Base-by-base conservation (phyloP, 1,140 invertebrate genomes). In the Bombus difficillimus region DNA sequence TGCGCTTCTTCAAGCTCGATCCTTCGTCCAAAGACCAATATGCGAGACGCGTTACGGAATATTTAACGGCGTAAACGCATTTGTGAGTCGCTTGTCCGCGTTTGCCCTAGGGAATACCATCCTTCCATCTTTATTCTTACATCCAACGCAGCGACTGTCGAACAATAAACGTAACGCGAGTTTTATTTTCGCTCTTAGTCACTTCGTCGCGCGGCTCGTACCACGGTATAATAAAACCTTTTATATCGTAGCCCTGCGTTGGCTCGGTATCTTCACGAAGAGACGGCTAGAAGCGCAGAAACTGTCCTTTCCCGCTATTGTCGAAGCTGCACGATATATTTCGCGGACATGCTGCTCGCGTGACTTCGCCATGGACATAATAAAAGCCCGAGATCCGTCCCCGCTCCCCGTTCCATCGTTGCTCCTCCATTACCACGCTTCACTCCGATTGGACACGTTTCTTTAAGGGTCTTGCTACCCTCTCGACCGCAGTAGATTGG, bases 221-320 rank as follows among this genome's bases (percentile, higher is more conserved):
- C 85, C 13, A 43, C 59, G 39, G 68, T 73, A 86, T 81, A 90
- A 86, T 90, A 90, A 90, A 90, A 90, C 86, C 86, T 87, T 90
- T 90, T 90, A 90, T 77, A 77, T 64, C 86, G 75, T 64, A 37
- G 34, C 59, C 62, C 43, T 34, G 18, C 59, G n/a, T 68, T 57
- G 53, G 53, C 47, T 53, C 47, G 47, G 18, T 53, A 53, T 47
- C 28, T 32, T 15, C 68, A 32, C 75, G 75, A 74, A 78, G 66
- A 81, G 64, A 79, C 59, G 37, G 43, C 47, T 13, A 57, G 53
- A 37, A 66, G 72, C 82, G 53, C 43, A 32, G 80, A 73, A 81
- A 83, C 71, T 53, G 89, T 62, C 77, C 88, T 39, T 72, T 79
- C 34, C 80, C 47, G 43, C 85, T 89, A 89, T 90, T 66, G 86